A percentile compares a stretch with the other conserved stretches of the same genome.
Evolutionary conservation across 2,888 invertebrate species (phyloP).

Genomic region (Drosophila yooni): DNA sequence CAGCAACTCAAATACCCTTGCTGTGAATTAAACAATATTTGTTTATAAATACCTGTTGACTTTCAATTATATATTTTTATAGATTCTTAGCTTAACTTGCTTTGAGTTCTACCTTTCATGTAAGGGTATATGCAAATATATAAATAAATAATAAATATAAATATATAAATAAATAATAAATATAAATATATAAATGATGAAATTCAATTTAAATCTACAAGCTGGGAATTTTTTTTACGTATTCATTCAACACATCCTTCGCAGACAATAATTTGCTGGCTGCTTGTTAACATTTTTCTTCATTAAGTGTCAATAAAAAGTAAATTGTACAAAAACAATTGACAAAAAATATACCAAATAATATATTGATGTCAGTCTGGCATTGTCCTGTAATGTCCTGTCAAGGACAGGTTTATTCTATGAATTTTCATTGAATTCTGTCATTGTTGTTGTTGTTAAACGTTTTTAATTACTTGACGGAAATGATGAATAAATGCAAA

Average conservation of each 20-base stretch:
- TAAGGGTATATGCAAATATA: too few species aligned
- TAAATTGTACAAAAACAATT: constrained; percentile 23
- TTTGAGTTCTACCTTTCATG: too few species aligned
- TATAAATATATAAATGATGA: too few species aligned
- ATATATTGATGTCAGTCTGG: constrained; percentile 32
- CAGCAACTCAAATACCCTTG: not conserved
- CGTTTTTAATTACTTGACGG: constrained; percentile 65
- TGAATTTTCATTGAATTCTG: constrained; percentile 22
- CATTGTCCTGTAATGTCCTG: not conserved
- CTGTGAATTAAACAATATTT: not conserved
- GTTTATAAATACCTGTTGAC: too few species aligned
- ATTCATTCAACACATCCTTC: not conserved
- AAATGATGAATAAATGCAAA: constrained; percentile 29
- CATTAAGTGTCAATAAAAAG: constrained; percentile 52
- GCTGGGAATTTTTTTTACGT: not conserved
- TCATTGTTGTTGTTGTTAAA: not conserved
- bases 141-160: too few species aligned
- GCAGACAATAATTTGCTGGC: constrained; percentile 17
- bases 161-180: too few species aligned
- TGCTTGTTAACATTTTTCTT: constrained; percentile 48
- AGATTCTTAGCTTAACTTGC: too few species aligned
- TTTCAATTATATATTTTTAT: too few species aligned
- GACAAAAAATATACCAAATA: constrained; percentile 46
- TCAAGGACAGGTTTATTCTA: constrained; percentile 23
- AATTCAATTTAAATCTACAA: not conserved